phyloP scores from a whole-genome alignment of 2,888 invertebrate genomes.

The Fragum sueziense region DNA sequence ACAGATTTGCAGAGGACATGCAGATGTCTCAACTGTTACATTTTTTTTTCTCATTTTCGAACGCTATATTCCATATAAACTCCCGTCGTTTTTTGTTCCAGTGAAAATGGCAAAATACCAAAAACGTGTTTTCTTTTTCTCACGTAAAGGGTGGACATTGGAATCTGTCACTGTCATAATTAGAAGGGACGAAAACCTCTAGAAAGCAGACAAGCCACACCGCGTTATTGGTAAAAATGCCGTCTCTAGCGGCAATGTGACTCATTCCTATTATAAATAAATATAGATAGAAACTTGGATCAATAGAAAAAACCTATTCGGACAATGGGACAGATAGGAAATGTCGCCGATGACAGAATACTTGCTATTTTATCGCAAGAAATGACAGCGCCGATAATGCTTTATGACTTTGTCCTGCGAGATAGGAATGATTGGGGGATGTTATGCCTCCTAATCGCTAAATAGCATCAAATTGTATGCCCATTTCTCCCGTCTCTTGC shows the following conservation, averaged over 20 bases:
- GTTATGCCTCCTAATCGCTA: too few relatives aligned
- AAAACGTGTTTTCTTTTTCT: too few relatives aligned
- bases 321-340: slow-evolving; percentile 8
- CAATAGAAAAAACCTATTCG: slow-evolving; percentile 12
- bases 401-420: not conserved
- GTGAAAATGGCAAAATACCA: too few relatives aligned
- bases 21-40: too few relatives aligned
- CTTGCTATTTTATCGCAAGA: not conserved
- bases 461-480: too few relatives aligned
- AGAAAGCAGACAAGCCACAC: slow-evolving; percentile 1
- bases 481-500: too few relatives aligned
- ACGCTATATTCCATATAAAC: too few relatives aligned
- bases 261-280: slow-evolving; percentile 23
- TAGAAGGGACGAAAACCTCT: not conserved
- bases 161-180: not conserved
- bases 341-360: slow-evolving; percentile 8
- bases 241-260: slow-evolving; percentile 17
- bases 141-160: not conserved
- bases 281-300: slow-evolving; percentile 12
- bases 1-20: too few relatives aligned
- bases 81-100: too few relatives aligned
- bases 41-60: too few relatives aligned
- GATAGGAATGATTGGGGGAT: too few relatives aligned
- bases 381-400: not conserved
- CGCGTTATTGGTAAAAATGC: slow-evolving; percentile 8